These are phyloP conservation scores for Mercenaria mercenaria DNA, from an alignment of 1,140 invertebrate genomes.

Conservation along the genomic window DNA sequence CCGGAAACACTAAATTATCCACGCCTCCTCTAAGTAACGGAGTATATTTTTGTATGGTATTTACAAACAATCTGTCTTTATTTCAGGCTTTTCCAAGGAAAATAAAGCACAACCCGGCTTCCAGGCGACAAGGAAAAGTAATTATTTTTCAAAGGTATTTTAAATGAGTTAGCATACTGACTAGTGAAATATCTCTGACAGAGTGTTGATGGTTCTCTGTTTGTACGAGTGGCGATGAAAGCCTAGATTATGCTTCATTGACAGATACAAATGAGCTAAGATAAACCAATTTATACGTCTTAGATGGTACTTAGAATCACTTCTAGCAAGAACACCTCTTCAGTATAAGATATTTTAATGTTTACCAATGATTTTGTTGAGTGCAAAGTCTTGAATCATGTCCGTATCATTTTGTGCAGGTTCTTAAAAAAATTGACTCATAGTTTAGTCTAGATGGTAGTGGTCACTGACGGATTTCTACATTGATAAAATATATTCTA, in stretches of 20 bases:
- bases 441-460: too few species aligned
- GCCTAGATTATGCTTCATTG: conserved; percentile 47
- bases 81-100: background rate
- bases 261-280: conserved; percentile 66
- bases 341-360: too few species aligned
- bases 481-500: too few species aligned
- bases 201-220: conserved; percentile 11
- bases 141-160: conserved; percentile 69
- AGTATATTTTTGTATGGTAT: background rate
- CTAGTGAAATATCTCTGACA: conserved; percentile 60
- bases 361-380: too few species aligned
- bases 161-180: conserved; percentile 64
- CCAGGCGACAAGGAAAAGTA: conserved; percentile 47
- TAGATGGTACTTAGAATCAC: background rate
- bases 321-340: too few species aligned
- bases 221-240: conserved; percentile 43
- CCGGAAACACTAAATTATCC: background rate
- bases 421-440: too few species aligned
- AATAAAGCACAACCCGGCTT: conserved; percentile 5
- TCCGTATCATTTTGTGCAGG: too few species aligned
- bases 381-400: too few species aligned
- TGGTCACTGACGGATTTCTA: too few species aligned
- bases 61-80: background rate
- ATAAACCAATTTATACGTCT: conserved; percentile 62
- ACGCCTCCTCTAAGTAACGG: background rate